A percentile compares a stretch with the other conserved stretches of the same genome.
Conservation (phyloP, 2,888 invertebrate species). For the Acanthoscelides obtectus region DNA sequence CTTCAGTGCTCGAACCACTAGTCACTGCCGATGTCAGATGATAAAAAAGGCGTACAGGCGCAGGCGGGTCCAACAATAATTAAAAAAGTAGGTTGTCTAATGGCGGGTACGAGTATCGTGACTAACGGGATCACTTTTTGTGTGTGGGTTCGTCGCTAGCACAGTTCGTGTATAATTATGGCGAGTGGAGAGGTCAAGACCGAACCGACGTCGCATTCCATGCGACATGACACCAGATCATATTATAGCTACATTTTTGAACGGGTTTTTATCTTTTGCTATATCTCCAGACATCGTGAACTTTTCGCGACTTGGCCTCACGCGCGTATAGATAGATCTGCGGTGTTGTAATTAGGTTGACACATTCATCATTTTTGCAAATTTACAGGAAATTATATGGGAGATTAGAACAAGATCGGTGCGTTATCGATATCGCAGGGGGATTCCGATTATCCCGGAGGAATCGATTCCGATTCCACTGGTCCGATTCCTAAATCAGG, state of each 20-base stretch:
- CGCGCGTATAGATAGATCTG: no score
- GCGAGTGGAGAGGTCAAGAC: not conserved
- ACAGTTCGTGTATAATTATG: not conserved
- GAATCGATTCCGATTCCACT: no score
- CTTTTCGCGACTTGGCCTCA: not conserved
- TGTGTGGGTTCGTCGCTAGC: constrained; percentile 4
- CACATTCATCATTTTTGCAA: no score
- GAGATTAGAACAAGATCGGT: no score
- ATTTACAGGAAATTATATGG: no score
- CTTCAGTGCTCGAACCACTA: not conserved
- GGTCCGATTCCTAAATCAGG: no score
- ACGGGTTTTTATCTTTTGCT: not conserved
- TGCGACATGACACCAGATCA: not conserved
- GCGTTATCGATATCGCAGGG: no score
- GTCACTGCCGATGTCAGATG: not conserved
- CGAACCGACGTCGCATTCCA: not conserved
- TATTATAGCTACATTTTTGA: not conserved
- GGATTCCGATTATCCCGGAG: no score
- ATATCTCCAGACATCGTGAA: not conserved
- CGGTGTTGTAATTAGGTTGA: no score
- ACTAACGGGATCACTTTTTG: constrained; percentile 17
- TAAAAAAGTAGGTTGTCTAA: constrained; percentile 17
- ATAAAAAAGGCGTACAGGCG: not conserved
- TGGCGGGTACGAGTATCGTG: constrained; percentile 14
- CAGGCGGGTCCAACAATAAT: constrained; percentile 9